These are phyloP conservation scores for Diachasma alloeum DNA, from an alignment of 1,140 invertebrate species.

Conservation along the genomic window DNA sequence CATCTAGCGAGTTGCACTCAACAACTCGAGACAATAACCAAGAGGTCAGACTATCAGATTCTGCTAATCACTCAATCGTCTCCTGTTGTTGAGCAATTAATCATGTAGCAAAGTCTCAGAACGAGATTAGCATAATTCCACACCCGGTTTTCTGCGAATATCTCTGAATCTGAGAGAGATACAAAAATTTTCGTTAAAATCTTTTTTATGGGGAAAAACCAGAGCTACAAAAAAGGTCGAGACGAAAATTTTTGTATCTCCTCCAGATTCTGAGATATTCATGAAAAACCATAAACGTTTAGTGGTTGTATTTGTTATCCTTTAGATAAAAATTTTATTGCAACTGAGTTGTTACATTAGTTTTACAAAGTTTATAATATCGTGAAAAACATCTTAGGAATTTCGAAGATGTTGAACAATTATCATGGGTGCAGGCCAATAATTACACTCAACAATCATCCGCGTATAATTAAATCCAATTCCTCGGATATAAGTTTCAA, in stretches of 20 bases:
- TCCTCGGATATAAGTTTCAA: neutral
- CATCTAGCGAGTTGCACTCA: neutral
- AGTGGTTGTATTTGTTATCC: neutral
- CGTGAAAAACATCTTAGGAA: neutral
- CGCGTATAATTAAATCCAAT: neutral
- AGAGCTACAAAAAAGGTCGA: no score
- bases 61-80: no score
- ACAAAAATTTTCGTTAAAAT: no score
- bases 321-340: neutral
- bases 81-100: no score
- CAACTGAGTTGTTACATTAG: neutral
- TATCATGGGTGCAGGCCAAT: neutral
- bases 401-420: neutral
- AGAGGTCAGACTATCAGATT: neutral
- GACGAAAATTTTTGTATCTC: no score
- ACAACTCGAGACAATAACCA: neutral
- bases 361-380: neutral
- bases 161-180: no score
- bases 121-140: no score
- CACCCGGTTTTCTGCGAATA: no score
- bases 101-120: no score
- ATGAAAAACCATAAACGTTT: neutral
- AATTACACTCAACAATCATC: neutral
- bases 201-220: no score
- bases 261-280: no score